These are phyloP conservation scores for Pogonocherus hispidulus DNA, from an alignment of 2,888 invertebrate genomes.

Conservation along the genomic window DNA sequence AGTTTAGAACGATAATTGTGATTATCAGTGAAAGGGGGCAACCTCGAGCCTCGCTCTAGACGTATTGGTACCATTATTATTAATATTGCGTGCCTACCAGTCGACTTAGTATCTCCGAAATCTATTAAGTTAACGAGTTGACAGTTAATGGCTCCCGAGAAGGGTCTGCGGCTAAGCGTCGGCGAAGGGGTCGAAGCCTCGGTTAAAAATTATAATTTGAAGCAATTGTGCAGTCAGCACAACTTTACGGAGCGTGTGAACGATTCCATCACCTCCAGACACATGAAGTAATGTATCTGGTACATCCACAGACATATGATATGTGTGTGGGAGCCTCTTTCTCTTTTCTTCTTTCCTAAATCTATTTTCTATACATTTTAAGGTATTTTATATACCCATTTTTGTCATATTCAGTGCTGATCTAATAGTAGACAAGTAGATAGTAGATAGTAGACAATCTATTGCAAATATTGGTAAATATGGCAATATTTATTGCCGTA, in stretches of 20 bases:
- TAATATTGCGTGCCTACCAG: slow-evolving; percentile 22
- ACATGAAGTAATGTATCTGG: background rate
- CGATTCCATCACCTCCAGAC: background rate
- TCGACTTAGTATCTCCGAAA: slow-evolving; percentile 10
- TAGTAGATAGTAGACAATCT: too few relatives aligned
- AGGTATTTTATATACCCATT: too few relatives aligned
- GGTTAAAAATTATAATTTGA: background rate
- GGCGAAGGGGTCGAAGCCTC: background rate
- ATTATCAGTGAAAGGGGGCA: too few relatives aligned
- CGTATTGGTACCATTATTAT: slow-evolving; percentile 7
- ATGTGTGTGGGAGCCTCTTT: too few relatives aligned
- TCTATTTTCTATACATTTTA: too few relatives aligned
- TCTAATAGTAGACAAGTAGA: too few relatives aligned
- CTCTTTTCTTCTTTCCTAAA: too few relatives aligned
- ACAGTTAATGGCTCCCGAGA: slow-evolving; percentile 17
- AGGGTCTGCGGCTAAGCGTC: slow-evolving; percentile 10
- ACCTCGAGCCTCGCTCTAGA: background rate
- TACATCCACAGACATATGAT: too few relatives aligned
- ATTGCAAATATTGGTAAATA: too few relatives aligned
- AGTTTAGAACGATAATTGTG: too few relatives aligned
- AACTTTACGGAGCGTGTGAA: background rate
- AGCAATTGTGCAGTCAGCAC: background rate
- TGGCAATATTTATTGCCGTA: too few relatives aligned
- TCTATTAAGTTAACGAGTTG: slow-evolving; percentile 28
- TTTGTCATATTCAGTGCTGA: too few relatives aligned